A percentile compares a stretch with the other conserved stretches of the same genome.
Evolutionary conservation across 2,797 vertebrate genomes (phyloP).

Genomic region (Tachyglossus aculeatus): DNA sequence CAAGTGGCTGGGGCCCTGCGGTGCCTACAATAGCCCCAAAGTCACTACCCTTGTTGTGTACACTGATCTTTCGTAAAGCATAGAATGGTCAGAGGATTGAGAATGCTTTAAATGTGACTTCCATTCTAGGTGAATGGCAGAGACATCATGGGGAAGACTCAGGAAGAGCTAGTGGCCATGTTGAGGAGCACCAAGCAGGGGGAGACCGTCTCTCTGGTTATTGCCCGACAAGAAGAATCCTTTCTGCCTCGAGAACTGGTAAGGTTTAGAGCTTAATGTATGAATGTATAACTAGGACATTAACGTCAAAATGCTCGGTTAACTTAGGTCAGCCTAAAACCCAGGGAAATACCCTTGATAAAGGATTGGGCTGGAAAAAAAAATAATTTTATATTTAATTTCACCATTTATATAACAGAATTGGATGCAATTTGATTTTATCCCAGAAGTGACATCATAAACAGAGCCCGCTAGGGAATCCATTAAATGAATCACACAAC

Average conservation of each 20-base stretch:
- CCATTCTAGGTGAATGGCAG: slow-evolving; percentile 87
- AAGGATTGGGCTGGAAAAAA: background rate
- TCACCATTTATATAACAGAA: slow-evolving; percentile 37
- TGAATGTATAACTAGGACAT: background rate
- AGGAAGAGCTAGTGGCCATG: slow-evolving; percentile 93
- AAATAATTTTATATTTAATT: slow-evolving; percentile 28
- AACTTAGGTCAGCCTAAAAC: slow-evolving; percentile 12
- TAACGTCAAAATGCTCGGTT: background rate
- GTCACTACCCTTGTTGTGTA: no score
- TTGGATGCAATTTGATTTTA: slow-evolving; percentile 50
- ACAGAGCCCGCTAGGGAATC: slow-evolving; percentile 21
- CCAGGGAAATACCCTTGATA: background rate
- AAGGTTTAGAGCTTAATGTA: slow-evolving; percentile 66
- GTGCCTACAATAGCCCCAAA: no score
- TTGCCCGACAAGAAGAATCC: slow-evolving; percentile 89
- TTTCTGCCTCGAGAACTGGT: slow-evolving; percentile 96
- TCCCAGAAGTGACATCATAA: slow-evolving; percentile 53
- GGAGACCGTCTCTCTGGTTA: slow-evolving; percentile 85
- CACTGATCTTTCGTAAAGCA: background rate
- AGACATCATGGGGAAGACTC: slow-evolving; percentile 87
- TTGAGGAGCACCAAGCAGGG: slow-evolving; percentile 94
- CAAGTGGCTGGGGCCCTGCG: no score
- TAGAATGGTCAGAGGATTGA: background rate
- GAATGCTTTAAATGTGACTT: background rate
- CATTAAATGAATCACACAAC: slow-evolving; percentile 42